phyloP scores from a whole-genome alignment of 2,888 invertebrate genomes.

The Zygaena filipendulae region DNA sequence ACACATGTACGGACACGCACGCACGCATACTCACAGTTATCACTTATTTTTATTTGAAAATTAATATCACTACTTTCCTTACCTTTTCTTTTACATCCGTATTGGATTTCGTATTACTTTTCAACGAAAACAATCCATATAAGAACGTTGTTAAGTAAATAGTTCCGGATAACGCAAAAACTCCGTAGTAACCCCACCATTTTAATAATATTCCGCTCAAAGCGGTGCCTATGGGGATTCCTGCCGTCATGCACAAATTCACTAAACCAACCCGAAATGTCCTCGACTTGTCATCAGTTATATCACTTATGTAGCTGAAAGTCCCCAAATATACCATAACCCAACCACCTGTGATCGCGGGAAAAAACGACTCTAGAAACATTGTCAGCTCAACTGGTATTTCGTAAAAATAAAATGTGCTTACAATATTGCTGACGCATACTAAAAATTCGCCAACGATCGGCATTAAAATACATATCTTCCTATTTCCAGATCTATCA shows the following conservation, averaged over 20 bases:
- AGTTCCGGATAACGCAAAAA: constrained; percentile 37
- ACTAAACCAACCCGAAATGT: constrained; percentile 71
- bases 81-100: constrained; percentile 31
- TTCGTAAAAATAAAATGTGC: constrained; percentile 63
- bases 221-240: constrained; percentile 66
- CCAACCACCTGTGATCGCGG: constrained; percentile 65
- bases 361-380: constrained; percentile 62
- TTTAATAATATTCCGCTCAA: constrained; percentile 61
- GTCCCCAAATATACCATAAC: constrained; percentile 66
- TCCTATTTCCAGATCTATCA: constrained; percentile 66
- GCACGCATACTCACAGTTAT: too few relatives aligned
- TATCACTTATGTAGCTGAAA: constrained; percentile 71
- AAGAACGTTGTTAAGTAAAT: constrained; percentile 47
- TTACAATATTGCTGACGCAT: constrained; percentile 53
- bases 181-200: constrained; percentile 47
- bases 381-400: constrained; percentile 64
- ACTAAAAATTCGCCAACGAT: constrained; percentile 62
- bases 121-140: constrained; percentile 39
- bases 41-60: too few relatives aligned
- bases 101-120: constrained; percentile 38
- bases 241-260: constrained; percentile 68
- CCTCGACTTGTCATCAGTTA: constrained; percentile 60
- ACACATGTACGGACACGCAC: too few relatives aligned
- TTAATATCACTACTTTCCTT: too few relatives aligned
- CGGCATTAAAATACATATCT: constrained; percentile 66